These are phyloP conservation scores for Magallana nippona DNA, from an alignment of 2,888 invertebrate genomes.

Conservation along the genomic window DNA sequence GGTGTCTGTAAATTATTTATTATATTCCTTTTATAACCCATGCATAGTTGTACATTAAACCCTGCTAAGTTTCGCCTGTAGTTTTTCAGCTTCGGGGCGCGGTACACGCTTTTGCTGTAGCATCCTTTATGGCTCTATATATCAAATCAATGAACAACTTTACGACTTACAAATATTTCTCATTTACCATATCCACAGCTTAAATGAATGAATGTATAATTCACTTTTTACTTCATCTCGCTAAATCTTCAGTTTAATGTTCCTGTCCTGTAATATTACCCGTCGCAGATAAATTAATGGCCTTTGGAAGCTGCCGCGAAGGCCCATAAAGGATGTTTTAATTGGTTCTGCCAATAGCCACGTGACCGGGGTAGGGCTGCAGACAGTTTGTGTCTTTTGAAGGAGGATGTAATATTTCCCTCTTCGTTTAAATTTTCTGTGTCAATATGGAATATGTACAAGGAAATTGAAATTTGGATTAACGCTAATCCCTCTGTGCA, in stretches of 20 bases:
- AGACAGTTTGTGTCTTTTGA: neutral
- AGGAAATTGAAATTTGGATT: neutral
- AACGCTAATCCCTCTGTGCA: neutral
- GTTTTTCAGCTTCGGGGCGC: conserved; percentile 1
- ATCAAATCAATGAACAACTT: conserved; percentile 27
- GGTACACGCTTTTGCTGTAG: neutral
- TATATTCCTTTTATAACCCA: neutral
- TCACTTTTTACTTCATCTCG: conserved; percentile 26
- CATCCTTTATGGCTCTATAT: conserved; percentile 12
- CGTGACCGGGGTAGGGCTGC: conserved; percentile 38
- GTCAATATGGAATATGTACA: neutral
- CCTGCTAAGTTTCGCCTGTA: neutral
- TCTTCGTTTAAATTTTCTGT: neutral
- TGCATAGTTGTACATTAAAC: neutral
- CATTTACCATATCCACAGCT: conserved; percentile 3
- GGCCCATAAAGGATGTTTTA: conserved; percentile 46
- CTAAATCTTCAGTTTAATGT: conserved; percentile 42
- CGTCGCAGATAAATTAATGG: conserved; percentile 45
- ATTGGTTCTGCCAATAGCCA: conserved; percentile 47
- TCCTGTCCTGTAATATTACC: conserved; percentile 29
- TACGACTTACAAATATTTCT: conserved; percentile 12
- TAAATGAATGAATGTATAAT: conserved; percentile 5
- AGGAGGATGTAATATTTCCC: conserved; percentile 18
- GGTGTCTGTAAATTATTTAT: neutral
- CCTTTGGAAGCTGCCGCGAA: conserved; percentile 34